Evolutionary conservation across 1,140 invertebrate genomes (phyloP).

Genomic region (Zaprionus ghesquierei): DNA sequence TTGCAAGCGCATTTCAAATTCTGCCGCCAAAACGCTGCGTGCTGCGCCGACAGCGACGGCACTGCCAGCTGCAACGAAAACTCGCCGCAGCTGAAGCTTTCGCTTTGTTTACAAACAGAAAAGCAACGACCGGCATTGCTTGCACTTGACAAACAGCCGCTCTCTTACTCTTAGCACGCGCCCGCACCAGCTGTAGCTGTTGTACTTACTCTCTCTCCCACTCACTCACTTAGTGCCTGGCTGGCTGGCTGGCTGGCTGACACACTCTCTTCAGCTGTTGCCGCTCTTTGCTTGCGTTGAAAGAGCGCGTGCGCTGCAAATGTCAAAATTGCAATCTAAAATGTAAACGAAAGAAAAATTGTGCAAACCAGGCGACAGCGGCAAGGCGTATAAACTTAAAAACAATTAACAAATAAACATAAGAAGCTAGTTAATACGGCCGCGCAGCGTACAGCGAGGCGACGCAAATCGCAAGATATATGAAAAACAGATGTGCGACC

Average conservation of each 20-base stretch:
- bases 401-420: slow-evolving; percentile 12
- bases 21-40: slow-evolving; percentile 20
- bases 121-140: slow-evolving; percentile 32
- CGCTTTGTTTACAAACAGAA: slow-evolving; percentile 50
- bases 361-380: slow-evolving; percentile 33
- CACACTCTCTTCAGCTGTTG: background rate
- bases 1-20: background rate
- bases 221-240: background rate
- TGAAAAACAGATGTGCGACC: background rate
- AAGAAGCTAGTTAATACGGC: background rate
- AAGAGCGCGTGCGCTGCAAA: slow-evolving; percentile 62
- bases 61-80: slow-evolving; percentile 38
- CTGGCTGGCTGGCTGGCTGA: no score
- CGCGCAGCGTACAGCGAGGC: background rate
- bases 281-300: background rate
- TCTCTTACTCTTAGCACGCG: background rate
- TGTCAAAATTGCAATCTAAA: slow-evolving; percentile 73
- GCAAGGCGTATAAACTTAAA: slow-evolving; percentile 3
- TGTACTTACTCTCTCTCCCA: background rate
- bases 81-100: slow-evolving; percentile 13
- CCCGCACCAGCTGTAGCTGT: background rate
- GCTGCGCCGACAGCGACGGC: background rate
- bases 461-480: background rate
- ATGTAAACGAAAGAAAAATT: slow-evolving; percentile 72
- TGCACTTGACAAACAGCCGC: background rate